Conservation (phyloP, 2,888 invertebrate species). For the Holacanthella duospinosa region DNA sequence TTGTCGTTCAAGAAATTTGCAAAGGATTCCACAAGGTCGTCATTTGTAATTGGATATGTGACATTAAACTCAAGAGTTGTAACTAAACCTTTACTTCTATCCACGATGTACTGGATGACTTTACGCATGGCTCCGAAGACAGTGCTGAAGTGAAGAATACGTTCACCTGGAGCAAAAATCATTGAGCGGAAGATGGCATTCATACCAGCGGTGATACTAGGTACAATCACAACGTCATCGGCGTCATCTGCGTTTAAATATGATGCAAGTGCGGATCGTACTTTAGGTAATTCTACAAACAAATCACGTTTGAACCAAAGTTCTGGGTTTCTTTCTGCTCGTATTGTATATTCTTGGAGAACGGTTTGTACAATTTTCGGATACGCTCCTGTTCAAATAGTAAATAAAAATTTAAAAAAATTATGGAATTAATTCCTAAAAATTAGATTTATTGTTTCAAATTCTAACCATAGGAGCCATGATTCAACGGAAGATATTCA, state of each 20-base stretch:
- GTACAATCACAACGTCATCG: slow-evolving; percentile 12
- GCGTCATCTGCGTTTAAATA: slow-evolving; percentile 14
- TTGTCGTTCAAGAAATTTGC: slow-evolving; percentile 16
- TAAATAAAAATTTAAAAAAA: no score
- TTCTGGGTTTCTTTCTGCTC: slow-evolving; percentile 23
- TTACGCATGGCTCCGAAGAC: slow-evolving; percentile 21
- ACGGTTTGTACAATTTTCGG: slow-evolving; percentile 20
- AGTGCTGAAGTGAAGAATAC: slow-evolving; percentile 24
- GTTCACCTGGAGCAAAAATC: slow-evolving; percentile 17
- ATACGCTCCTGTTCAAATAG: slow-evolving; percentile 28
- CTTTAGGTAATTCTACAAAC: slow-evolving; percentile 11
- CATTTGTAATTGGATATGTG: slow-evolving; percentile 24
- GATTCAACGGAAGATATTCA: slow-evolving; percentile 18
- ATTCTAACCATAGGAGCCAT: slow-evolving; percentile 29
- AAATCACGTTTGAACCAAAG: slow-evolving; percentile 27
- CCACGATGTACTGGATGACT: slow-evolving; percentile 19
- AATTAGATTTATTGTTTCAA: not conserved
- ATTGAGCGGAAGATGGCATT: slow-evolving; percentile 26
- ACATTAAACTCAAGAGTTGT: slow-evolving; percentile 18
- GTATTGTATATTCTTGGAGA: slow-evolving; percentile 17
- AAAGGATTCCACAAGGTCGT: slow-evolving; percentile 13
- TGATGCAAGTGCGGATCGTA: slow-evolving; percentile 16
- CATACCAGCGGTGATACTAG: slow-evolving; percentile 18
- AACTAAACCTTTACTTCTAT: slow-evolving; percentile 15
- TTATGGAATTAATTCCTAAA: no score